Evolutionary conservation across 2,113 vertebrate genomes (phyloP).

Genomic region (Eretmodus cyanostictus): DNA sequence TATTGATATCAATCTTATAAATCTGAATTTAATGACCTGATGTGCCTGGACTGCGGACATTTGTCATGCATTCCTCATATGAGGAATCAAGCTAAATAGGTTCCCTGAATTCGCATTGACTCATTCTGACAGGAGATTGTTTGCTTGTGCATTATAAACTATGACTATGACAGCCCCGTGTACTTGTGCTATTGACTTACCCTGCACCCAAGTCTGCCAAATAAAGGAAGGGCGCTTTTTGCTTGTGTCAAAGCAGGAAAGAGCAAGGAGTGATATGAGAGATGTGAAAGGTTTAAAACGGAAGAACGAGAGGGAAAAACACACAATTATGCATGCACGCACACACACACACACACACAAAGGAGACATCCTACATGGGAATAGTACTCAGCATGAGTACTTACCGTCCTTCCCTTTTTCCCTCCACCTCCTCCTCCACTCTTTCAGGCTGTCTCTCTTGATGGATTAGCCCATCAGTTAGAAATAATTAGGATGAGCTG

Average conservation of each 20-base stretch:
- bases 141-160: neutral
- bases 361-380: neutral
- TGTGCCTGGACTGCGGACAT: slow-evolving; percentile 21
- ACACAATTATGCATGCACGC: accelerated
- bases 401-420: neutral
- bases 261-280: neutral
- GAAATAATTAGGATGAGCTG: slow-evolving; percentile 72
- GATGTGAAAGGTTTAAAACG: neutral
- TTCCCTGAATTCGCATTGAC: slow-evolving; percentile 26
- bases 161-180: neutral
- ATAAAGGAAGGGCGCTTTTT: neutral
- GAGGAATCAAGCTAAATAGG: slow-evolving; percentile 35
- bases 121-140: slow-evolving; percentile 1
- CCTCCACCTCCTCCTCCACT: neutral
- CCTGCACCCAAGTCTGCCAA: neutral
- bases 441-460: slow-evolving; percentile 38
- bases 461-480: slow-evolving; percentile 72
- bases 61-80: slow-evolving; percentile 47
- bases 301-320: neutral
- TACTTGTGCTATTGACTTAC: slow-evolving; percentile 1
- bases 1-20: slow-evolving; percentile 61
- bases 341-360: neutral
- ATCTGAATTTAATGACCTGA: slow-evolving; percentile 62
- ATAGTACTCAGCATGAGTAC: slow-evolving; percentile 9
- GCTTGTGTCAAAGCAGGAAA: neutral